phyloP scores from a whole-genome alignment of 2,113 vertebrate species.

The Circaetus cinerascens region DNA sequence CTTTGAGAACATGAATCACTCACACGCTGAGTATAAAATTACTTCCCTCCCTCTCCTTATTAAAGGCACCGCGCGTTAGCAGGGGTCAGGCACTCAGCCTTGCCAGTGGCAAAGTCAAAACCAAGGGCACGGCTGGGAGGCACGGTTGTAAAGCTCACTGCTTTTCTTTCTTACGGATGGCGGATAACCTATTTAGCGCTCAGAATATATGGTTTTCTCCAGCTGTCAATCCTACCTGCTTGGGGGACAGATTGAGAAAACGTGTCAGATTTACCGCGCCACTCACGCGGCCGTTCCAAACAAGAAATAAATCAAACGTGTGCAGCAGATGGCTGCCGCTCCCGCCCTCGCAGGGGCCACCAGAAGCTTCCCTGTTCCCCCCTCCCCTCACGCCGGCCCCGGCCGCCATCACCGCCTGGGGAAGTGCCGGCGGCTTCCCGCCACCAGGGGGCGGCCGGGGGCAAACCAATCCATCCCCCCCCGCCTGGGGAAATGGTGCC shows the following conservation, averaged over 20 bases:
- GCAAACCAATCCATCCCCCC: too few relatives aligned
- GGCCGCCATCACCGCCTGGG: too few relatives aligned
- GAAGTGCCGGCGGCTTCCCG: background rate
- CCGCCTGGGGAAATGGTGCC: too few relatives aligned
- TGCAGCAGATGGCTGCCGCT: background rate
- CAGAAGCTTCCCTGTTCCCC: background rate
- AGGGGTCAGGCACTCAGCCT: slow-evolving; percentile 57
- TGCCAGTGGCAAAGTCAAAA: slow-evolving; percentile 63
- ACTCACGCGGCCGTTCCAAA: background rate
- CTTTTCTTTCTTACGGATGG: slow-evolving; percentile 14
- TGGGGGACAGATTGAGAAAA: slow-evolving; percentile 27
- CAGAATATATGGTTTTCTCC: slow-evolving; percentile 32
- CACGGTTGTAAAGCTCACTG: slow-evolving; percentile 37
- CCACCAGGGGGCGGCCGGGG: background rate
- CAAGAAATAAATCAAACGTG: background rate
- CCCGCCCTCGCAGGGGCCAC: background rate
- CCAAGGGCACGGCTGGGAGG: slow-evolving; percentile 48
- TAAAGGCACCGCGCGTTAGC: slow-evolving; percentile 53
- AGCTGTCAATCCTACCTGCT: slow-evolving; percentile 62
- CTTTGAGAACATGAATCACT: slow-evolving; percentile 59
- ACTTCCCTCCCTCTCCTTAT: slow-evolving; percentile 56
- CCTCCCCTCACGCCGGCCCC: too few relatives aligned
- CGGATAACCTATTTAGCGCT: slow-evolving; percentile 48
- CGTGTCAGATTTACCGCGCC: background rate
- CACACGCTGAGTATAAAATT: slow-evolving; percentile 59